Evolutionary conservation across 2,888 invertebrate species (phyloP), one percentile per base, ranked within the genome.

Genomic region (Liopterus haemorrhoidalis): DNA sequence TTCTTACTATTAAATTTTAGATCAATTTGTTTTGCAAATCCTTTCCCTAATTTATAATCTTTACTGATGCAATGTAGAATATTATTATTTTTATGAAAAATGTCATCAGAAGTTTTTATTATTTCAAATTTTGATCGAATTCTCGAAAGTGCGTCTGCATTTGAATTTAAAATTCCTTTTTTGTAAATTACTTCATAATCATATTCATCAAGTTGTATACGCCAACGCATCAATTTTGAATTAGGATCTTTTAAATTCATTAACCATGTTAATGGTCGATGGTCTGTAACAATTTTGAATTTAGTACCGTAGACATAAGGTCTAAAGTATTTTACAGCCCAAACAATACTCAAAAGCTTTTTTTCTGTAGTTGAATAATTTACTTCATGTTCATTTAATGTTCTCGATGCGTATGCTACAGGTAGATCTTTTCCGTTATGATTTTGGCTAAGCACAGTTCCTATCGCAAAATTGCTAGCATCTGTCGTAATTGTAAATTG

Each of bases 221-320:
- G n/a, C n/a, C n/a, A n/a, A n/a, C n/a, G n/a, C n/a, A n/a, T n/a
- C n/a, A n/a, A 19, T 16, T 54, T 47, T 2, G 54, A 54, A 4
- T 52, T 53, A 2, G 57, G 56, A 37, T 59, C 57, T 38, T 53
- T 56, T 1, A 54, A 49, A 2, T 51, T 27, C n/a, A 54, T 33
- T 2, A 57, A 35, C 57, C 58, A 59, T 2, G 35, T 28, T 11
- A 58, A 25, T 2, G 56, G 52, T 37, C 41, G 37, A 35, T 59
- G 58, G 41, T 59, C 59, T 1, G 58, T 61, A 6, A 55, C 49
- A 9, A 59, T 48, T 11, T 31, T 50, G 28, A 61, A 60, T 27
- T 50, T 41, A 9, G 47, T 48, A 9, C 58, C 59, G 32, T 52
- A 57, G 1, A 61, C 21, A 39, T 61, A 61, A 4, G 57, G 57